Evolutionary conservation across 2,888 invertebrate species (phyloP).

Genomic region (Tenthredo scrophulariae): DNA sequence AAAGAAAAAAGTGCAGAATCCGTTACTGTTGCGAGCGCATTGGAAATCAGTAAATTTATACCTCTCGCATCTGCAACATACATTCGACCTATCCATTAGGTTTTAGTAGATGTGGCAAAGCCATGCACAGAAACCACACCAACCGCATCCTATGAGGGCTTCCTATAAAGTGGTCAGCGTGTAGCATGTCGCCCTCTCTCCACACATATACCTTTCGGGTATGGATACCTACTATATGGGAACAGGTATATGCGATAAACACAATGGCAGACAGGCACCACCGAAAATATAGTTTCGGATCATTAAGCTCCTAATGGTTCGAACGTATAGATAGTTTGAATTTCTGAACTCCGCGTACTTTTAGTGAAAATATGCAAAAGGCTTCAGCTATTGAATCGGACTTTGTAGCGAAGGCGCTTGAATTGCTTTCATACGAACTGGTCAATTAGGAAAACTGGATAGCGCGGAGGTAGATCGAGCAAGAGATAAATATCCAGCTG

Average conservation of each 20-base stretch:
- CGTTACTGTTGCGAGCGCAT: neutral
- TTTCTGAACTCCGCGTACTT: neutral
- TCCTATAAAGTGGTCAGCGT: slow-evolving; percentile 64
- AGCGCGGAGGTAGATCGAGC: slow-evolving; percentile 18
- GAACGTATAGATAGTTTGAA: neutral
- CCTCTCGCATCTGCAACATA: slow-evolving; percentile 17
- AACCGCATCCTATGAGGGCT: slow-evolving; percentile 65
- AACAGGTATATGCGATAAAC: neutral
- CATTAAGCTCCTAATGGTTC: neutral
- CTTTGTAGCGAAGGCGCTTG: slow-evolving; percentile 7
- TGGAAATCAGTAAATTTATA: slow-evolving; percentile 26
- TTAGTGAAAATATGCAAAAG: neutral
- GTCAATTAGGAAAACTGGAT: slow-evolving; percentile 34
- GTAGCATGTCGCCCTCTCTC: slow-evolving; percentile 62
- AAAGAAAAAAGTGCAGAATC: neutral
- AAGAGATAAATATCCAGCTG: slow-evolving; percentile 29
- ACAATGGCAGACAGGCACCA: neutral
- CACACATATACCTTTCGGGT: slow-evolving; percentile 7
- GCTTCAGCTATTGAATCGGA: neutral
- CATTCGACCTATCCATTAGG: slow-evolving; percentile 59
- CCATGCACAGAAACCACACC: slow-evolving; percentile 60
- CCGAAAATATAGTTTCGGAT: neutral
- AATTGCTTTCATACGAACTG: slow-evolving; percentile 4
- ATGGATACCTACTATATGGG: slow-evolving; percentile 3
- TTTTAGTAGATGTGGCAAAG: slow-evolving; percentile 64